Evolutionary conservation across 2,113 vertebrate genomes (phyloP), one percentile per base, ranked within the genome.

Genomic region (Lophius piscatorius): DNA sequence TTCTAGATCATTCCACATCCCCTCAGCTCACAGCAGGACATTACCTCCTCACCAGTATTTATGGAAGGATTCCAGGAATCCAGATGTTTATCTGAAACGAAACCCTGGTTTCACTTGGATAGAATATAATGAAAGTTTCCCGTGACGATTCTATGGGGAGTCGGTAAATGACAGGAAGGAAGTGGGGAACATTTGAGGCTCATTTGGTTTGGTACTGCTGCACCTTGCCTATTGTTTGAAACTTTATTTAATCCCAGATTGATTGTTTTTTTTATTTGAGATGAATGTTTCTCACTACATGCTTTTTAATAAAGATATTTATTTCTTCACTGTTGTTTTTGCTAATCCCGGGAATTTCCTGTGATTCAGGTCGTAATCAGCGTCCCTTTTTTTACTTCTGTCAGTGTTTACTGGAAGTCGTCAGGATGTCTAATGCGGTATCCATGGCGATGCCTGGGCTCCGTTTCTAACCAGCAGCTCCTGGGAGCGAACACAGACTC

Each of bases 291-390:
- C 5, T 52, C 33, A 9, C 10, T 26, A 12, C 44, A 20, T 34
- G n/a, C n/a, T n/a, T 61, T 68, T 60, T 48, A 69, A 59, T 79
- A 70, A 68, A 76, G n/a, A 41, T 66, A 39, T 79, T 73, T 59
- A 59, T 76, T 56, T 62, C 58, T 6, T 68, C 38, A 24, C 9
- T 7, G 1, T 11, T 3, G 1, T 33, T 9, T 13, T 42, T 40
- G 13, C 41, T 36, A 8, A 17, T 35, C 1, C 10, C 8, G 7
- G 58, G 28, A 48, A 13, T 55, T 60, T 16, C 59, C 64, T 17
- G 51, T 8, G 36, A 24, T 16, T 50, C 46, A 0, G 9, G 4
- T 2, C 9, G 4, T 11, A 9, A 2, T 4, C 3, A 23, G 13
- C 65, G 73, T 66, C 13, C 0, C 64, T 76, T 70, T n/a, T n/a